phyloP scores from a whole-genome alignment of 2,797 vertebrate species.

The Squalus acanthias region DNA sequence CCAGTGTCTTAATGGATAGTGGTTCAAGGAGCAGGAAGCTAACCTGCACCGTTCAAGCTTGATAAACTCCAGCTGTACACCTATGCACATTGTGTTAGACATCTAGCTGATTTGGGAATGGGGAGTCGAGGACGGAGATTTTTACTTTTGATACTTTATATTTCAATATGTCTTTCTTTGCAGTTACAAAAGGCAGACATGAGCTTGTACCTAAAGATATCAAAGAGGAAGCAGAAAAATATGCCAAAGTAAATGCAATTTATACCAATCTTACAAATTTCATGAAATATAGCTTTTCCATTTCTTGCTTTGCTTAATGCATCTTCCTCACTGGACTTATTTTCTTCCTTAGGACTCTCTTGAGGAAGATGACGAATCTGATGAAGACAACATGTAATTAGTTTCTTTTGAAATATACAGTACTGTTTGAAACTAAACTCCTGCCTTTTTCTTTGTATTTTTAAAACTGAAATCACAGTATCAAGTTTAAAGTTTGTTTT shows the following conservation, averaged over 20 bases:
- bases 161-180: conserved; percentile 39
- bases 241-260: conserved; percentile 75
- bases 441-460: background rate
- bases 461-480: background rate
- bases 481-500: conserved; percentile 29
- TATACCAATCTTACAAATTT: background rate
- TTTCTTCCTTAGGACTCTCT: conserved; percentile 76
- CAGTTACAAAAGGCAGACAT: conserved; percentile 92
- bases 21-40: background rate
- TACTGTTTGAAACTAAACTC: background rate
- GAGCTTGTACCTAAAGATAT: conserved; percentile 92
- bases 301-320: background rate
- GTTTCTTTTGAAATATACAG: background rate
- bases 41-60: background rate
- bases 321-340: conserved; percentile 39
- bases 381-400: conserved; percentile 94
- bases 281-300: fast-evolving
- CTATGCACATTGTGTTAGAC: background rate
- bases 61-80: background rate
- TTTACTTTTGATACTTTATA: background rate
- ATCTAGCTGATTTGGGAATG: background rate
- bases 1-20: background rate
- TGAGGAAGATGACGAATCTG: conserved; percentile 97
- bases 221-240: conserved; percentile 92
- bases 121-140: background rate